These are phyloP conservation scores for Periophthalmus magnuspinnatus DNA, from an alignment of 2,797 vertebrate species.

Conservation along the genomic window DNA sequence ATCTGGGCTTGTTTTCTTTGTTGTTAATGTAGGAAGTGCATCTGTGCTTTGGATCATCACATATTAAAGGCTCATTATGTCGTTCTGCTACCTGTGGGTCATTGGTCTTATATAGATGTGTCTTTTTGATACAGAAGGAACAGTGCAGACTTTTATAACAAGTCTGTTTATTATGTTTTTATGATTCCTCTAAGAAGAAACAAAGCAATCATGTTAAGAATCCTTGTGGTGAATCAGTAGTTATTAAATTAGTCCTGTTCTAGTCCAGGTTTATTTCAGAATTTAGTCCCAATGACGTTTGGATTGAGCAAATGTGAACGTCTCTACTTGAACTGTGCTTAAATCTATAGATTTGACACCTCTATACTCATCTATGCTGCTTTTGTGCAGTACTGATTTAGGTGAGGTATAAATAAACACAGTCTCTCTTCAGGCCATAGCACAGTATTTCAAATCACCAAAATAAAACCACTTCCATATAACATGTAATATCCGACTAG, in stretches of 20 bases:
- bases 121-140: conserved; percentile 10
- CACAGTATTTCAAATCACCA: background rate
- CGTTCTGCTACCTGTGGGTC: background rate
- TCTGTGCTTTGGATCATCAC: conserved; percentile 1
- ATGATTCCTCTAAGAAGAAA: no score
- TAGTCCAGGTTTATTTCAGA: no score
- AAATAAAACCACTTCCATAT: background rate
- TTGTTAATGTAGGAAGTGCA: conserved; percentile 27
- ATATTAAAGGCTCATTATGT: conserved; percentile 1
- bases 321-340: background rate
- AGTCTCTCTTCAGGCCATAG: no score
- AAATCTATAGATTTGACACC: background rate
- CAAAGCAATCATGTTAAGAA: no score
- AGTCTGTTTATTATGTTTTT: no score
- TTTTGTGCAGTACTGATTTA: background rate
- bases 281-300: no score
- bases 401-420: no score
- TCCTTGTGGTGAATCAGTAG: no score
- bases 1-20: conserved; percentile 26
- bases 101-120: conserved; percentile 13
- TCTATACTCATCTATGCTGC: background rate
- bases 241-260: no score
- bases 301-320: no score
- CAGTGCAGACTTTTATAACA: background rate
- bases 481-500: background rate